Percentiles rank a stretch among this genome's conserved stretches.
Evolutionary conservation across 1,140 invertebrate genomes (phyloP).

Genomic region (Drepana arcuata): DNA sequence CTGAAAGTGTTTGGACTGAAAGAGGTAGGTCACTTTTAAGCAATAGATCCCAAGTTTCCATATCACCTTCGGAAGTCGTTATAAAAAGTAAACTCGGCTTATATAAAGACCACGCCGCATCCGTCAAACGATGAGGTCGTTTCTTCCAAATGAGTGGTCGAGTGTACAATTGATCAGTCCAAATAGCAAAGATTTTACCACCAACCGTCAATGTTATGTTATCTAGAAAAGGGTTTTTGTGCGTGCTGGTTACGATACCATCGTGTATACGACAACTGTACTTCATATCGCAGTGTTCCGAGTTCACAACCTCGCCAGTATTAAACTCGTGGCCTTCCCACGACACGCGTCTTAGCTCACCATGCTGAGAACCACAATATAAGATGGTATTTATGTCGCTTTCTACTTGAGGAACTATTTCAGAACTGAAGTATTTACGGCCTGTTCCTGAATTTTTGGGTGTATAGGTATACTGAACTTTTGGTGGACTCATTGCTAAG

Average conservation of each 20-base stretch:
- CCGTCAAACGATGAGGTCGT: constrained; percentile 45
- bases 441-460: constrained; percentile 55
- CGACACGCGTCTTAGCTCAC: constrained; percentile 67
- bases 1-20: constrained; percentile 51
- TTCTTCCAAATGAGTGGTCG: constrained; percentile 58
- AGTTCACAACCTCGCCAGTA: constrained; percentile 72
- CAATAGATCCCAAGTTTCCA: constrained; percentile 60
- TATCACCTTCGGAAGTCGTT: constrained; percentile 46
- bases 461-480: constrained; percentile 37
- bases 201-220: constrained; percentile 69
- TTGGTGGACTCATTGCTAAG: constrained; percentile 46
- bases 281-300: constrained; percentile 64
- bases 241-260: constrained; percentile 73
- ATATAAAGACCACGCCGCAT: constrained; percentile 54
- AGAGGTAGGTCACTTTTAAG: constrained; percentile 58
- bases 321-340: constrained; percentile 77
- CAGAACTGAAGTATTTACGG: constrained; percentile 54
- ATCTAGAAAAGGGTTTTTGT: constrained; percentile 72
- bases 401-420: constrained; percentile 46
- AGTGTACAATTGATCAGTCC: constrained; percentile 40
- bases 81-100: constrained; percentile 59
- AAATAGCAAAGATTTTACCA: constrained; percentile 63
- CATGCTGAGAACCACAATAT: constrained; percentile 61
- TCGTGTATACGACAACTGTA: constrained; percentile 75
- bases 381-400: constrained; percentile 46